These are phyloP conservation scores for Alectoris magna DNA, from an alignment of 2,797 vertebrate genomes.

Conservation along the genomic window DNA sequence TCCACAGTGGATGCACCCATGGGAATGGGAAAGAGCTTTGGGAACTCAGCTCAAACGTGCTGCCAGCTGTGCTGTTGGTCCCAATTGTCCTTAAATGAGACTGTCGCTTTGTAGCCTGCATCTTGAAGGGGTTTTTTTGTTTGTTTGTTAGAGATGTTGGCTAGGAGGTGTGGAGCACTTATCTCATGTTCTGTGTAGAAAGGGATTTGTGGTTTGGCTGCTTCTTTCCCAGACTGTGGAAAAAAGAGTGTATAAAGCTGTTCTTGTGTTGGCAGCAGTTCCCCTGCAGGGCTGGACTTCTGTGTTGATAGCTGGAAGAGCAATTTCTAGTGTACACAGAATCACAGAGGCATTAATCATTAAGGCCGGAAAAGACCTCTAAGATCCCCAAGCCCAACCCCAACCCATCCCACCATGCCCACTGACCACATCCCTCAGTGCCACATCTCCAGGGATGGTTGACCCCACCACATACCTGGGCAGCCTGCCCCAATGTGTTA, in stretches of 20 bases:
- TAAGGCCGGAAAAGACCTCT: too few relatives aligned
- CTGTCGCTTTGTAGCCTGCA: neutral
- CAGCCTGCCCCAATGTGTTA: too few relatives aligned
- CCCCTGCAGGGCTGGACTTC: neutral
- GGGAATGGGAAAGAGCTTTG: neutral
- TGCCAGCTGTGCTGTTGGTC: neutral
- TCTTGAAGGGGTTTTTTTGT: neutral
- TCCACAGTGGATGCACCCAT: accelerated
- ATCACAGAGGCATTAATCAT: neutral
- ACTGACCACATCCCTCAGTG: too few relatives aligned
- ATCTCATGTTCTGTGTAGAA: neutral
- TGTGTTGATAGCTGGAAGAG: neutral
- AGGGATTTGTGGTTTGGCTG: neutral
- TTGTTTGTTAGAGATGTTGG: neutral
- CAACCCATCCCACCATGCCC: too few relatives aligned
- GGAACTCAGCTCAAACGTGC: neutral
- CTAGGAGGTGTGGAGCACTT: neutral
- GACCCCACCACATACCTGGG: too few relatives aligned
- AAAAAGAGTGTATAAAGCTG: neutral
- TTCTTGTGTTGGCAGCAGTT: accelerated
- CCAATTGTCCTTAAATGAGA: neutral
- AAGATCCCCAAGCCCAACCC: too few relatives aligned
- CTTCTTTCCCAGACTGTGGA: neutral
- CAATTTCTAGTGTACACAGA: neutral
- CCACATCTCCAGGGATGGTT: too few relatives aligned